Evolutionary conservation across 2,797 vertebrate genomes (phyloP).

Genomic region (Pseudochirops corinnae): DNA sequence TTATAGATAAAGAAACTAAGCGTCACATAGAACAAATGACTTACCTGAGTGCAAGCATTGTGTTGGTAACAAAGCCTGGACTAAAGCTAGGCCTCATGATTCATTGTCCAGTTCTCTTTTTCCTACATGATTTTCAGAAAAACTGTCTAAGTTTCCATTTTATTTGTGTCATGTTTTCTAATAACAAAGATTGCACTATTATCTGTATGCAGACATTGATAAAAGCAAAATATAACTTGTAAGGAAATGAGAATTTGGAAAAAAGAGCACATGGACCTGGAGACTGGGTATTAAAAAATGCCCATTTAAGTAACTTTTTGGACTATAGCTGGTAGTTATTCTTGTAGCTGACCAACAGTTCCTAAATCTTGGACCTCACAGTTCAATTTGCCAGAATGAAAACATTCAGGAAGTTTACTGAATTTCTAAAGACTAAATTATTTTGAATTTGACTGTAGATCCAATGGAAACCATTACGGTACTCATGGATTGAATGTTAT

Average conservation of each 20-base stretch:
- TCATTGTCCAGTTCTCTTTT: neutral
- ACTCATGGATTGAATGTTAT: neutral
- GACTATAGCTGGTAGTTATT: neutral
- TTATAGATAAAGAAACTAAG: neutral
- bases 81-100: neutral
- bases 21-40: neutral
- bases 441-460: neutral
- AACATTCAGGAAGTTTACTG: neutral
- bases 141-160: neutral
- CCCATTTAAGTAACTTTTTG: neutral
- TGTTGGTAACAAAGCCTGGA: neutral
- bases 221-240: neutral
- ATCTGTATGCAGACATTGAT: neutral
- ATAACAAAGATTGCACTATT: neutral
- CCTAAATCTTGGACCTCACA: neutral
- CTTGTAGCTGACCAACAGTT: neutral
- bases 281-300: neutral
- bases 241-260: neutral
- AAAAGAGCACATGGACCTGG: neutral
- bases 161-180: neutral
- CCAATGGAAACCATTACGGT: neutral
- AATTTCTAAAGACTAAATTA: neutral
- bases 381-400: neutral
- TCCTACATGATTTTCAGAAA: neutral
- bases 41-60: neutral